These are phyloP conservation scores for Synergus umbraculus DNA, from an alignment of 2,888 invertebrate species.

Conservation along the genomic window DNA sequence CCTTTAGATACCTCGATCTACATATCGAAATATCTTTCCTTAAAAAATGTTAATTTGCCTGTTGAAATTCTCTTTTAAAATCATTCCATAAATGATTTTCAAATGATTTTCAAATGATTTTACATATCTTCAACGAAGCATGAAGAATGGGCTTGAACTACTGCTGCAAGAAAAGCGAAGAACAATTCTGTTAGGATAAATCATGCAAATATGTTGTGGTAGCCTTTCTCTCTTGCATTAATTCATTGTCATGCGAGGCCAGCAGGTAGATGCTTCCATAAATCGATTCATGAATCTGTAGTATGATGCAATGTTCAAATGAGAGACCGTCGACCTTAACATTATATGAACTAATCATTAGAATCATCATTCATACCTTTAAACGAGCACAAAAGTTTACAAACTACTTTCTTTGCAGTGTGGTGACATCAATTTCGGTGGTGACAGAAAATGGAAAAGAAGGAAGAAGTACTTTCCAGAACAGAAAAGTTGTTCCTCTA, in stretches of 20 bases:
- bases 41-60: background rate
- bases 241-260: conserved; percentile 38
- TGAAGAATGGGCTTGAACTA: background rate
- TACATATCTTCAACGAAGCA: background rate
- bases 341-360: background rate
- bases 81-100: background rate
- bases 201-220: conserved; percentile 23
- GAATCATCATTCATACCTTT: background rate
- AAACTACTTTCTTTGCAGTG: conserved; percentile 77
- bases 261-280: conserved; percentile 33
- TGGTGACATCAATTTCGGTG: conserved; percentile 83
- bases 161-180: background rate
- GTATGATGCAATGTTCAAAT: conserved; percentile 30
- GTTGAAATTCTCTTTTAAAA: background rate
- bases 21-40: background rate
- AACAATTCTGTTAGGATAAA: conserved; percentile 23
- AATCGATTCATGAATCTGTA: conserved; percentile 25
- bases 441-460: conserved; percentile 78
- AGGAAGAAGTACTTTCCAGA: conserved; percentile 84
- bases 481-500: conserved; percentile 80
- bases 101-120: too few relatives aligned
- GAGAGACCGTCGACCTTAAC: background rate
- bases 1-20: background rate
- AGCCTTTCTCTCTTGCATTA: conserved; percentile 40
- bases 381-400: background rate